These are phyloP conservation scores for Oceanites oceanicus DNA, from an alignment of 2,113 vertebrate species.

Conservation along the genomic window DNA sequence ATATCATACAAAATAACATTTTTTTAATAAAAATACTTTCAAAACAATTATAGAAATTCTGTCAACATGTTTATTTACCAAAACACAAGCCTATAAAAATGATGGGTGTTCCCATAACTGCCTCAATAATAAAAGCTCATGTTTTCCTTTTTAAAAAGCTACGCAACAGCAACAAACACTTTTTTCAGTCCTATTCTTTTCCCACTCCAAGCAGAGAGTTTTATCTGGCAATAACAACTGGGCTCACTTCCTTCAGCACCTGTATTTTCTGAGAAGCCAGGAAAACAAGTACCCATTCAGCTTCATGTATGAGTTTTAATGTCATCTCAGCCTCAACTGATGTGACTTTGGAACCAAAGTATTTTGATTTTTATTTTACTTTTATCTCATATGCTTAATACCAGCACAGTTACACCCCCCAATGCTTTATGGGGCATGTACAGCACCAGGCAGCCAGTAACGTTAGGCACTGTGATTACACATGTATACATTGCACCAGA, in stretches of 20 bases:
- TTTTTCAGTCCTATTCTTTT: background rate
- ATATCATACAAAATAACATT: background rate
- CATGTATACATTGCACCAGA: background rate
- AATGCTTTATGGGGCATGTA: background rate
- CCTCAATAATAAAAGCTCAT: background rate
- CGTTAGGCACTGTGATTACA: background rate
- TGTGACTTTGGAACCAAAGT: background rate
- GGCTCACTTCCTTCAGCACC: background rate
- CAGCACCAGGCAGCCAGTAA: background rate
- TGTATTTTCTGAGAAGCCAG: constrained; percentile 31
- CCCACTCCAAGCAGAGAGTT: background rate
- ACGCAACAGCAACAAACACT: background rate
- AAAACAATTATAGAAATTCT: constrained; percentile 3
- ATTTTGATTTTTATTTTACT: background rate
- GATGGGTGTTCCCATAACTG: background rate
- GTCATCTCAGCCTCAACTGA: background rate
- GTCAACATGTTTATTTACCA: background rate
- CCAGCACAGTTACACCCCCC: background rate
- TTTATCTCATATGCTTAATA: constrained; percentile 11
- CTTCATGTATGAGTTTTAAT: background rate
- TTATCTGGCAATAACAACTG: background rate
- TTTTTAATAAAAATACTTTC: background rate
- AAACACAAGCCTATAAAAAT: background rate
- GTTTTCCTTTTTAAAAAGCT: background rate
- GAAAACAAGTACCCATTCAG: background rate